These are phyloP conservation scores for Pristionchus pacificus DNA, from an alignment of 1,140 invertebrate species.

Conservation along the genomic window DNA sequence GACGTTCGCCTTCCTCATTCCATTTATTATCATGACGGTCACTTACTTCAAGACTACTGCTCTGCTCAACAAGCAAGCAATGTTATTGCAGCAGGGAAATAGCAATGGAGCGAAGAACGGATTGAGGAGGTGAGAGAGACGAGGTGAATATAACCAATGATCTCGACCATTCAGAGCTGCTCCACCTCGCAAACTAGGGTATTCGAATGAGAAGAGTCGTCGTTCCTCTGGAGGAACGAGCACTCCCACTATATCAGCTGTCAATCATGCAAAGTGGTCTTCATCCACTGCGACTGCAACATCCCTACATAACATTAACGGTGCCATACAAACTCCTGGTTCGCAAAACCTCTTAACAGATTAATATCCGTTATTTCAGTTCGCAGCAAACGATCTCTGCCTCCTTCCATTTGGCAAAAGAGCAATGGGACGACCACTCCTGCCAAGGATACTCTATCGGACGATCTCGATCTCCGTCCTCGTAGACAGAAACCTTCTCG, in stretches of 20 bases:
- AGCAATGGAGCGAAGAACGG: conserved; percentile 31
- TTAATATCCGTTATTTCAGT: too few relatives aligned
- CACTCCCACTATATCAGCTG: too few relatives aligned
- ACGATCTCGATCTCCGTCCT: too few relatives aligned
- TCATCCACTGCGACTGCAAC: conserved; percentile 21
- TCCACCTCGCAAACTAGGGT: neutral
- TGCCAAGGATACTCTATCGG: too few relatives aligned
- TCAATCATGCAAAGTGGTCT: conserved; percentile 1
- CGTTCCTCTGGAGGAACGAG: too few relatives aligned
- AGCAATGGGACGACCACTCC: too few relatives aligned
- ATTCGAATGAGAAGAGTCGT: neutral
- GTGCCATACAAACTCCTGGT: too few relatives aligned
- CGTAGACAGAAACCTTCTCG: too few relatives aligned
- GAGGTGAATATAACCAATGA: neutral
- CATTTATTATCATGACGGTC: conserved; percentile 84
- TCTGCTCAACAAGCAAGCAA: conserved; percentile 66
- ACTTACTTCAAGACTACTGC: conserved; percentile 85
- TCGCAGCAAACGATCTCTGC: too few relatives aligned
- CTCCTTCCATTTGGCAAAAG: too few relatives aligned
- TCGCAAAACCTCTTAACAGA: too few relatives aligned
- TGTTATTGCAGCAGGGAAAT: conserved; percentile 39
- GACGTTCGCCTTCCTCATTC: conserved; percentile 90
- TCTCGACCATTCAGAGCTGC: neutral
- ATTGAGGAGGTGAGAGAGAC: neutral
- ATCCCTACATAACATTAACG: too few relatives aligned